phyloP scores from a whole-genome alignment of 2,797 vertebrate genomes.

The Enteromius fasciolatus region DNA sequence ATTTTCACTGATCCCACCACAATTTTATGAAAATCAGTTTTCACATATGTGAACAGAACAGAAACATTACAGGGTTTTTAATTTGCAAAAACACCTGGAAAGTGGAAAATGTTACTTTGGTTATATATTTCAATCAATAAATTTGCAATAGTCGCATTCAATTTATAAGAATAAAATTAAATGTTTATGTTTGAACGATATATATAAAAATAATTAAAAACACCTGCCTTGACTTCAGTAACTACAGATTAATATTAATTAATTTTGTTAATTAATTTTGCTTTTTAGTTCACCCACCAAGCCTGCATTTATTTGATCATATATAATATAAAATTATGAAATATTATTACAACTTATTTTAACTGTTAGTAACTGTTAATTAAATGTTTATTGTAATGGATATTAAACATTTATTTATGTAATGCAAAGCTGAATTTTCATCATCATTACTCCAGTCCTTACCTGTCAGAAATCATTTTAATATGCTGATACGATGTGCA shows the following conservation, averaged over 20 bases:
- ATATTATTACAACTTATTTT: too few relatives aligned
- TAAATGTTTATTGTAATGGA: not conserved
- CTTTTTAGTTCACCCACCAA: not conserved
- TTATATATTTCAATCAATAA: not conserved
- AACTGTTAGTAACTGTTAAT: not conserved
- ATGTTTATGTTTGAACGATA: not conserved
- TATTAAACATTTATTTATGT: not conserved
- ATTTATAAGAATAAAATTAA: not conserved
- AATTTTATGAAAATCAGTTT: not conserved
- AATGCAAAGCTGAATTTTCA: not conserved
- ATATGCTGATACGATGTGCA: not conserved
- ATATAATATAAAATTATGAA: not conserved
- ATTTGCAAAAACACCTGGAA: not conserved
- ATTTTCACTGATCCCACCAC: not conserved
- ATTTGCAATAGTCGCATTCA: not conserved
- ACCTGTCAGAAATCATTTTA: not conserved
- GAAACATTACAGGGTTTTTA: not conserved
- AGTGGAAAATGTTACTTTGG: not conserved
- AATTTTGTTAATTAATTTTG: too few relatives aligned
- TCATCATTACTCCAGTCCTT: not conserved
- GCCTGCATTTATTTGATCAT: not conserved
- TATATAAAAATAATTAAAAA: not conserved
- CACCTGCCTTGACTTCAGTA: too few relatives aligned
- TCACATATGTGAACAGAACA: not conserved
- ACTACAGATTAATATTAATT: too few relatives aligned